These are phyloP conservation scores for Thermophis baileyi DNA, from an alignment of 2,113 vertebrate species.

Conservation along the genomic window DNA sequence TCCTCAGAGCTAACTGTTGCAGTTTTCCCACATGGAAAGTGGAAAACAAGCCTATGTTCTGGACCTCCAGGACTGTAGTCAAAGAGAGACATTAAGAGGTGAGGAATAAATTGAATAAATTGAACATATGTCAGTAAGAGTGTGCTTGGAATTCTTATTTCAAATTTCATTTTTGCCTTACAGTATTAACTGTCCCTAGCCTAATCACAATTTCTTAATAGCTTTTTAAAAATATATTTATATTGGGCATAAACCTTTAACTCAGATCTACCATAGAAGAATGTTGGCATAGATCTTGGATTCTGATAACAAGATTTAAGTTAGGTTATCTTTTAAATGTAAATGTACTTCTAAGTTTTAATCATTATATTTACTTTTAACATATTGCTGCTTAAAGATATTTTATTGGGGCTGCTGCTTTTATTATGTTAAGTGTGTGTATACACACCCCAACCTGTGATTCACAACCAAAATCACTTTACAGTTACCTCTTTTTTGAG, in stretches of 20 bases:
- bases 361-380: neutral
- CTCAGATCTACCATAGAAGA: neutral
- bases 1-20: neutral
- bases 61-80: neutral
- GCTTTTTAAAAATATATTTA: neutral
- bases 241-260: neutral
- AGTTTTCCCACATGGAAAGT: conserved; percentile 1
- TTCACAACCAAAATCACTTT: neutral
- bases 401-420: neutral
- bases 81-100: neutral
- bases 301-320: neutral
- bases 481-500: neutral
- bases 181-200: neutral
- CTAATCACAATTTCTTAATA: neutral
- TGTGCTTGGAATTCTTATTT: neutral
- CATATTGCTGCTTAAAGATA: neutral
- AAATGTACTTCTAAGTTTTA: neutral
- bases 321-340: neutral
- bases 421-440: neutral
- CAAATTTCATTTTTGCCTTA: neutral
- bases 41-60: neutral
- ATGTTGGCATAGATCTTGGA: neutral
- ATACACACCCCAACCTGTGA: neutral
- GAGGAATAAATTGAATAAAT: neutral
- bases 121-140: neutral